Base-by-base conservation (phyloP, 2,797 vertebrate genomes). In the Dicrostonyx torquatus region DNA sequence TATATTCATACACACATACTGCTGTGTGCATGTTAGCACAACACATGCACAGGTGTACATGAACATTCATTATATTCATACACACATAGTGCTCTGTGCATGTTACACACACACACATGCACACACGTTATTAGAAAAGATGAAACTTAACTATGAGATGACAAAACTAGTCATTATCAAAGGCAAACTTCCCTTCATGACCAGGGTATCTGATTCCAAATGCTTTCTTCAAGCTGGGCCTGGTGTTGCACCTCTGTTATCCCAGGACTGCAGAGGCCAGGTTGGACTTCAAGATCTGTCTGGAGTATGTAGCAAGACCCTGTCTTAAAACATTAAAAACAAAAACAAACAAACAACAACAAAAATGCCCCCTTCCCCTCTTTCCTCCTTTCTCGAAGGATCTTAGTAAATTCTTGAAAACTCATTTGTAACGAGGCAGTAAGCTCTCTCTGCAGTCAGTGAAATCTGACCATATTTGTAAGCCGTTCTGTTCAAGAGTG, bases 371-470 rank as follows among this genome's bases (percentile, higher is more conserved):
- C 31, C 17, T 10, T 22, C 5, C 43, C 31, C 40, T 20, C 22
- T 86, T 24, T 55, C 15, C 62, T 50, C 68, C 40, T 10, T 3
- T 17, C 40, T 89, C 55, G 77, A 75, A 78, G 26, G 48, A 55
- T 64, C 10, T 45, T 89, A 60, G 55, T 34, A 55, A 64, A 58
- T 88, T 95, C 60, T 64, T 24, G 31, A 55, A 89, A 90, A 89
- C 58, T 85, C 5, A 66, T 43, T 87, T 90, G 13, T 75, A 50
- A n/a, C 12, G 29, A 90, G 68, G 31, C 40, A 37, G 34, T 17
- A 89, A 76, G 22, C 20, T 29, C 10, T 62, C 22, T 9, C 37
- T 89, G 62, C 17, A 14, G 5, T 93, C 8, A 58, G 48, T 77
- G 53, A 73, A 77, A 45, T 72, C 45, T 62, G 40, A 37, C 18